Conservation (phyloP, 92 coral and sea anemone species). For the Epizoanthus fatuus region DNA sequence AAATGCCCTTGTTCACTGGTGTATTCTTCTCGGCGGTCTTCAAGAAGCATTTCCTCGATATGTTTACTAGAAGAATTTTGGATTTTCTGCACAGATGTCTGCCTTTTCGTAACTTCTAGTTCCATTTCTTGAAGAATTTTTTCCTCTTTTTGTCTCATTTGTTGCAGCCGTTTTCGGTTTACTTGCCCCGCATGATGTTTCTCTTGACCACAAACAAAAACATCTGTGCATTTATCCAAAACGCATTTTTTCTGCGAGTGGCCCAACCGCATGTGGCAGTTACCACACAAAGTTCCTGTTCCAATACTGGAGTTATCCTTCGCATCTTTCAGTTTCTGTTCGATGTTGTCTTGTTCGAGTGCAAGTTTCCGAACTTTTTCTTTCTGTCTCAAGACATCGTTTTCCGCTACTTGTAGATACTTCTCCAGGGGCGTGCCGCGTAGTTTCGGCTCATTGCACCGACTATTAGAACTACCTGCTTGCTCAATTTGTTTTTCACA, state of each 20-base stretch:
- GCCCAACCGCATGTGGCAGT: conserved; percentile 29
- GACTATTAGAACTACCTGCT: no score
- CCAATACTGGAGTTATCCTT: conserved; percentile 14
- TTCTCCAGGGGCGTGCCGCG: conserved; percentile 19
- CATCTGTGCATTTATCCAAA: conserved; percentile 34
- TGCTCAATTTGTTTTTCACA: no score
- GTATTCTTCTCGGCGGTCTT: conserved; percentile 10
- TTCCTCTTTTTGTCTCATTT: conserved; percentile 45
- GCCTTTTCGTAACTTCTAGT: conserved; percentile 9
- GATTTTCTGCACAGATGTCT: conserved; percentile 23
- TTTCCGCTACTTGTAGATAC: conserved; percentile 12
- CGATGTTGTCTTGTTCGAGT: conserved; percentile 25
- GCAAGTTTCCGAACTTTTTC: conserved; percentile 9
- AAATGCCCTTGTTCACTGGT: conserved; percentile 22
- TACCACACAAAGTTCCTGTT: conserved; percentile 33
- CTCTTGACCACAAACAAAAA: conserved; percentile 69
- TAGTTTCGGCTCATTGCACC: no score
- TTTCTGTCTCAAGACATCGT: conserved; percentile 17
- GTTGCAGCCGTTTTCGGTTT: conserved; percentile 40
- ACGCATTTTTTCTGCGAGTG: conserved; percentile 33
- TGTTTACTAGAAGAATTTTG: conserved; percentile 23
- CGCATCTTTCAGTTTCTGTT: conserved; percentile 23
- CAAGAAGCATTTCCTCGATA: conserved; percentile 17
- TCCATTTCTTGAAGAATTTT: conserved; percentile 23
- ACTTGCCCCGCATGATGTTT: conserved; percentile 52